phyloP scores from a whole-genome alignment of 2,888 invertebrate genomes.

The Pachliopta kotzebuea region DNA sequence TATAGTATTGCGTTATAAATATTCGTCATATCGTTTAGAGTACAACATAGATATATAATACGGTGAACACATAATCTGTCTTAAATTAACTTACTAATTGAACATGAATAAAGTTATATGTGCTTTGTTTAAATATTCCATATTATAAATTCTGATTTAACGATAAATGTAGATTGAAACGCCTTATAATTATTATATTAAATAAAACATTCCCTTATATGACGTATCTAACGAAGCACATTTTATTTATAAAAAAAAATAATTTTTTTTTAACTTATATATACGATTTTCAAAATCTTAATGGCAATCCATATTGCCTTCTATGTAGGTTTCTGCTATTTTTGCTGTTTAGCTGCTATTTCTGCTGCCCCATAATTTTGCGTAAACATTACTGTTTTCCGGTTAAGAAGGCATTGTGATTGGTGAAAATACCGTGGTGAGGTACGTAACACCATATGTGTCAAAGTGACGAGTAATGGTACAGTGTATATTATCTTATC shows the following conservation, averaged over 20 bases:
- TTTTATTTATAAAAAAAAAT: background rate
- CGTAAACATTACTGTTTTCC: too few species aligned
- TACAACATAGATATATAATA: slow-evolving; percentile 1
- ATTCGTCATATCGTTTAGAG: slow-evolving; percentile 1
- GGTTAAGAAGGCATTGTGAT: too few species aligned
- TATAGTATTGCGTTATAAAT: slow-evolving; percentile 2
- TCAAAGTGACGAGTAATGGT: too few species aligned
- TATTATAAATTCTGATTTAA: background rate
- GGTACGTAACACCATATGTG: too few species aligned
- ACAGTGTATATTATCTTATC: too few species aligned
- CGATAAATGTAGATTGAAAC: background rate
- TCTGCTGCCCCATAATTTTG: too few species aligned
- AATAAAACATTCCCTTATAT: background rate
- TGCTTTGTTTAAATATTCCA: background rate
- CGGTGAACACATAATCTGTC: background rate
- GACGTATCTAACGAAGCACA: background rate
- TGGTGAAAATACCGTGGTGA: too few species aligned
- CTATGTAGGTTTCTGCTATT: too few species aligned
- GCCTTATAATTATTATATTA: background rate
- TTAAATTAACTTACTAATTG: background rate
- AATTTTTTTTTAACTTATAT: background rate
- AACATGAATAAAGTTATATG: background rate
- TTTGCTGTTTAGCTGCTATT: too few species aligned
- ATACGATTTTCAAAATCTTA: too few species aligned
- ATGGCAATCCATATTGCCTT: too few species aligned